These are phyloP conservation scores for Iselma pallidipennis DNA, from an alignment of 2,888 invertebrate genomes.

Conservation along the genomic window DNA sequence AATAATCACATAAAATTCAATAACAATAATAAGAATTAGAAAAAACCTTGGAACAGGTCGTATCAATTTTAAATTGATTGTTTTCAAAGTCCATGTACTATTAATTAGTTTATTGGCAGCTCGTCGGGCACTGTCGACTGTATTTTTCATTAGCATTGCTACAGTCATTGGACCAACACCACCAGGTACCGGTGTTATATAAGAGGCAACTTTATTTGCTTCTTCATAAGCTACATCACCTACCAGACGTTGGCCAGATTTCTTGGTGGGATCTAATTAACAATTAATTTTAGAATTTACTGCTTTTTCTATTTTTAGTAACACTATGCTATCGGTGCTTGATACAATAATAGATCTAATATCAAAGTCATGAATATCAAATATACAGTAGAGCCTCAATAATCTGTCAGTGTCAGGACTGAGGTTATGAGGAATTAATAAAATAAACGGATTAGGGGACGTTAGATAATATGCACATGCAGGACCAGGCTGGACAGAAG, in stretches of 20 bases:
- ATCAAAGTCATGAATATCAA: too few relatives aligned
- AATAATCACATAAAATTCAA: neutral
- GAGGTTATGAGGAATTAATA: too few relatives aligned
- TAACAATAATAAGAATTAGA: neutral
- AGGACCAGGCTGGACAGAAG: too few relatives aligned
- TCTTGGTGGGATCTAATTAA: slow-evolving; percentile 76
- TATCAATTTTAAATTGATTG: slow-evolving; percentile 66
- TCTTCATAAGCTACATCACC: slow-evolving; percentile 92
- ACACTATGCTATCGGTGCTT: too few relatives aligned
- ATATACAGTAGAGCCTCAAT: too few relatives aligned
- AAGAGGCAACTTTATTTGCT: slow-evolving; percentile 78
- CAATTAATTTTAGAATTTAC: too few relatives aligned
- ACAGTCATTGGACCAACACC: slow-evolving; percentile 99
- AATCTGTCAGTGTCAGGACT: too few relatives aligned
- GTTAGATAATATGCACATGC: too few relatives aligned
- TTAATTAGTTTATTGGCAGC: slow-evolving; percentile 63
- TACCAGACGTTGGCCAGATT: slow-evolving; percentile 81
- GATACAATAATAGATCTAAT: too few relatives aligned
- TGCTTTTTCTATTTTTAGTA: too few relatives aligned
- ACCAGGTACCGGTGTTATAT: slow-evolving; percentile 93
- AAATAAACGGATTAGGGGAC: too few relatives aligned
- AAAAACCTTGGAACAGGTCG: slow-evolving; percentile 86
- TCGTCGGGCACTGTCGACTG: slow-evolving; percentile 79
- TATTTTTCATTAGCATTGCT: slow-evolving; percentile 96
- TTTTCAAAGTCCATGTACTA: slow-evolving; percentile 71